Conservation (phyloP, 37 sponge, comb jelly and placozoan species). For the Cliona cf. orientalis region DNA sequence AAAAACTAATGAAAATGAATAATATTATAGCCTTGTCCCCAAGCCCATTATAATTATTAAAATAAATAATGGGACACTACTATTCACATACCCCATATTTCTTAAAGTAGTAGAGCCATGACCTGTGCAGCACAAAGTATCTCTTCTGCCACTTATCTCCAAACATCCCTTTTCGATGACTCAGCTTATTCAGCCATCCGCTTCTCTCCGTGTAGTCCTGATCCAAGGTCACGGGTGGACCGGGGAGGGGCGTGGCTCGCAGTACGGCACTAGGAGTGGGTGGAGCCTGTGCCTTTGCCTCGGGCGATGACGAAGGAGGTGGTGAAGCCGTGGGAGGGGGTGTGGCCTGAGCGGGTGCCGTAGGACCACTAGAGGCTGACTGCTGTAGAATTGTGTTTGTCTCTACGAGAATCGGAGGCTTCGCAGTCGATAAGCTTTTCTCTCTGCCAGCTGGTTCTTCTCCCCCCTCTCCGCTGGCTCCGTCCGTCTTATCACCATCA, state of each 20-base stretch:
- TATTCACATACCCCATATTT: slow-evolving; percentile 79
- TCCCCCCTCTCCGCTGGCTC: not conserved
- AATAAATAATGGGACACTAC: no score
- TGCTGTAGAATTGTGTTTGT: not conserved
- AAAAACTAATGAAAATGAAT: no score
- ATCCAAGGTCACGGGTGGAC: slow-evolving; percentile 31
- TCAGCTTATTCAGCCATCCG: slow-evolving; percentile 73
- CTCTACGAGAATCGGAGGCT: not conserved
- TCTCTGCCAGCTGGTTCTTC: not conserved
- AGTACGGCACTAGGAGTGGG: not conserved
- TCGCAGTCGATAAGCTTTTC: no score
- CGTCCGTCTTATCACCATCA: not conserved
- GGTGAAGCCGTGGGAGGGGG: slow-evolving; percentile 3
- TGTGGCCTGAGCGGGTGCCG: not conserved
- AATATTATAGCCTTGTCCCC: no score
- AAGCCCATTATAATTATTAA: no score
- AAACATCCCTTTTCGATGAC: slow-evolving; percentile 70
- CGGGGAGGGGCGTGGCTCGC: slow-evolving; percentile 44
- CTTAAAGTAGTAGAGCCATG: slow-evolving; percentile 77
- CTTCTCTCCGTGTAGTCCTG: slow-evolving; percentile 48
- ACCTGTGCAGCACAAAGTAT: slow-evolving; percentile 73
- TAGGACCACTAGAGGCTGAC: no score
- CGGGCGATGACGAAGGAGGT: not conserved
- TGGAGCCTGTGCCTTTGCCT: not conserved
- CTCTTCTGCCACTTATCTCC: slow-evolving; percentile 82